Evolutionary conservation across 1,140 invertebrate species (phyloP), one percentile per base, ranked within the genome.

Genomic region (Drosophila lacteicornis): DNA sequence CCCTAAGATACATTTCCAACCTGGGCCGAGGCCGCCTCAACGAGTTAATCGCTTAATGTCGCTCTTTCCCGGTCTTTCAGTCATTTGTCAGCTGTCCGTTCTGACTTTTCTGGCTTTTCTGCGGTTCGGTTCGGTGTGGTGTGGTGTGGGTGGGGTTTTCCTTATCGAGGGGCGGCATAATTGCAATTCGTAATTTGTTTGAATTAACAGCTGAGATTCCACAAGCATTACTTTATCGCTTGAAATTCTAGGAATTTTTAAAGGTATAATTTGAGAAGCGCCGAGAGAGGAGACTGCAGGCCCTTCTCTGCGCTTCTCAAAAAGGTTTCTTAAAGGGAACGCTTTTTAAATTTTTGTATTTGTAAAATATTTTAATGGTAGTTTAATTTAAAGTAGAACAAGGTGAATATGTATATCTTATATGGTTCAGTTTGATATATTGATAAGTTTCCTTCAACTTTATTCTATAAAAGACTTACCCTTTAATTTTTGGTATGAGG

Each of bases 1-100:
- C 55, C 61, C 67, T 56, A 51, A 68, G 69, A 66, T 62, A 25
- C 63, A 33, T 33, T 33, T 46, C 27, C 36, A 50, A 25, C 43
- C 47, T 42, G 42, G 56, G 47, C 42, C 59, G 65, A 36, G 33
- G 33, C 33, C 33, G 33, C 33, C 33, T 11, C 71, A 91, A 90
- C 85, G 85, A 90, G 84, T 90, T 90, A 90, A 90, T 85, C 86
- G 86, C 85, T 90, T 85, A 85, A 87, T 77, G 83, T 86, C 59
- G 63, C 61, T 77, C 53, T 55, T 59, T 51, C 66, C 42, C 42
- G 49, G 70, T 15, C 49, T 36, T 68, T 59, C 33, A 68, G 75
- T 90, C 85, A 90, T 90, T 90, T 90, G 85, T 90, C 85, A 90
- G 75, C 67, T 90, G 85, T 90, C 85, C 67, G 67, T 62, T 73